Percentiles rank a stretch among this genome's conserved stretches.
phyloP scores from a whole-genome alignment of 1,140 invertebrate genomes.

The Ylistrum balloti region DNA sequence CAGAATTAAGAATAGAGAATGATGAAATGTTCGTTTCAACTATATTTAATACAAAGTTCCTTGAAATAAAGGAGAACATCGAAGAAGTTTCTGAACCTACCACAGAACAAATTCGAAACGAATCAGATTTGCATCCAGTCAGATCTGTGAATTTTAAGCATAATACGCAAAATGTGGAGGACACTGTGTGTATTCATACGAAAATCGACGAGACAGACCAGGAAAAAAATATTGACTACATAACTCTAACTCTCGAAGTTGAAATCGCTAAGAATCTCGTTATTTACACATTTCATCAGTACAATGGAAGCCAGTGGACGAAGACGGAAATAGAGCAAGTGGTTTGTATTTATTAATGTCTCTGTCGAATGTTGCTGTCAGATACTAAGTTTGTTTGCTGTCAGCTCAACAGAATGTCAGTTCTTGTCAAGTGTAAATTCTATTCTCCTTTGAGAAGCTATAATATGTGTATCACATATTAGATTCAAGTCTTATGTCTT shows the following conservation, averaged over 20 bases:
- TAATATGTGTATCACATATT: too few relatives aligned
- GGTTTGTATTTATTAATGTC: too few relatives aligned
- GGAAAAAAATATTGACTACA: not conserved
- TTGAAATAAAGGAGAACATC: not conserved
- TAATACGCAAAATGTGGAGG: not conserved
- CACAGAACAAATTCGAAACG: not conserved
- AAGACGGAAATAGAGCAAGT: not conserved
- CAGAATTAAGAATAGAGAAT: not conserved
- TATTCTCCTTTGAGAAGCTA: too few relatives aligned
- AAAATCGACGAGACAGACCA: not conserved
- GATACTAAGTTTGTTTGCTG: too few relatives aligned
- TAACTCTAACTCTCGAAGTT: not conserved
- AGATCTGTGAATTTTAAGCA: not conserved
- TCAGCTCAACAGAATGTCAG: too few relatives aligned
- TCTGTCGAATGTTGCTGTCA: too few relatives aligned
- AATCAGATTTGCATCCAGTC: not conserved
- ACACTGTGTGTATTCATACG: not conserved
- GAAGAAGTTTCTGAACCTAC: not conserved
- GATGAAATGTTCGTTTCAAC: not conserved
- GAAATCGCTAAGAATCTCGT: not conserved
- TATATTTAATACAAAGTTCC: not conserved
- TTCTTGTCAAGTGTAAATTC: too few relatives aligned
- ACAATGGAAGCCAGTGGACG: not conserved
- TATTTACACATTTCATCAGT: not conserved
- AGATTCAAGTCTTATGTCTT: too few relatives aligned